Percentiles rank a stretch among this genome's conserved stretches.
Conservation (phyloP, 2,797 vertebrate species). For the Zalophus californianus region DNA sequence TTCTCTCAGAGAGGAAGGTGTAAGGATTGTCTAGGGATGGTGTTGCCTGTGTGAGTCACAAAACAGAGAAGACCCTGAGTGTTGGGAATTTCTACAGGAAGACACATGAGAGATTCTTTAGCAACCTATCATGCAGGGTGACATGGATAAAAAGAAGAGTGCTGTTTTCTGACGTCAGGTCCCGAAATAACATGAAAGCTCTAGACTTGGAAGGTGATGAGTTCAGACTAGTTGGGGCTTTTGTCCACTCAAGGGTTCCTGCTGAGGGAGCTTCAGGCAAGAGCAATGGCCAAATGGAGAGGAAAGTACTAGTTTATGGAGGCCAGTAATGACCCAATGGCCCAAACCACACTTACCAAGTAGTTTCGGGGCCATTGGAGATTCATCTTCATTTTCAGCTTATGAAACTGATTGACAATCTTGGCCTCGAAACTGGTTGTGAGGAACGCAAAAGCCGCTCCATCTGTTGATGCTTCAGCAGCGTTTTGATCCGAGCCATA, state of each 20-base stretch:
- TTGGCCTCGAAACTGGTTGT: not conserved
- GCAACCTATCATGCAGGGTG: not conserved
- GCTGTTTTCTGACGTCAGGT: not conserved
- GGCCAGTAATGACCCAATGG: not conserved
- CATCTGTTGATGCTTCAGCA: not conserved
- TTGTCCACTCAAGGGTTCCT: not conserved
- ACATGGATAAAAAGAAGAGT: not conserved
- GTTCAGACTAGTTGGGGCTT: not conserved
- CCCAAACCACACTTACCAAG: not conserved
- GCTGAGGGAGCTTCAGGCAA: not conserved
- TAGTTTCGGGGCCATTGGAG: not conserved
- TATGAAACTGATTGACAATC: not conserved
- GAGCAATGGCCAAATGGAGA: not conserved
- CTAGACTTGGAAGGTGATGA: not conserved
- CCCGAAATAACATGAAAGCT: slow-evolving; percentile 28
- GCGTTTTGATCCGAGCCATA: not conserved
- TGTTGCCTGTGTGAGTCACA: slow-evolving; percentile 25
- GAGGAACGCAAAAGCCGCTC: not conserved
- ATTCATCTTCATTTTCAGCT: not conserved
- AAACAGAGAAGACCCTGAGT: slow-evolving; percentile 33
- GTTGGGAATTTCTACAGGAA: slow-evolving; percentile 45
- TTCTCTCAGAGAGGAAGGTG: not conserved
- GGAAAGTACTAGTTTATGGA: not conserved
- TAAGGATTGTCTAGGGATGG: not conserved
- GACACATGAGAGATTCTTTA: slow-evolving; percentile 5